A percentile compares a stretch with the other conserved stretches of the same genome.
Evolutionary conservation across 2,113 vertebrate species (phyloP).

Genomic region (Henicopernis longicauda): DNA sequence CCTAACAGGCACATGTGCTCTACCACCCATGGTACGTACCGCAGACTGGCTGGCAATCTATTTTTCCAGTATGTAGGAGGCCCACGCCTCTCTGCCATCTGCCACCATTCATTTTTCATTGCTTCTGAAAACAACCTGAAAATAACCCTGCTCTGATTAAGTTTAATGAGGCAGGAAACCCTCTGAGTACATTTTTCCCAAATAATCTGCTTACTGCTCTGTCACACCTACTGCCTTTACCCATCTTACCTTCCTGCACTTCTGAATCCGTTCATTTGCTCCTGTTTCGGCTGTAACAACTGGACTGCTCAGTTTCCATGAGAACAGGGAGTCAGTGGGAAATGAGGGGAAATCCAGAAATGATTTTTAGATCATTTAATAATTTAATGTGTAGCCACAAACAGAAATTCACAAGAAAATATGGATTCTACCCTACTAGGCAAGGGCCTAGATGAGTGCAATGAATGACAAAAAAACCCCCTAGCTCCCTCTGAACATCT

Average conservation of each 20-base stretch:
- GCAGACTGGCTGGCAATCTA: background rate
- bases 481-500: background rate
- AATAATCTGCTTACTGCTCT: background rate
- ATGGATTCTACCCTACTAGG: background rate
- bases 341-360: background rate
- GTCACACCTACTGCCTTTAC: background rate
- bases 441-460: background rate
- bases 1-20: background rate
- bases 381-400: background rate
- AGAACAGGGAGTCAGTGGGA: background rate
- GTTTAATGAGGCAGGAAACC: background rate
- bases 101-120: background rate
- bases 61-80: background rate
- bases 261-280: background rate
- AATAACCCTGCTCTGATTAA: background rate
- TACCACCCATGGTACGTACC: background rate
- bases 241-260: background rate
- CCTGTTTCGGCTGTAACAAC: background rate
- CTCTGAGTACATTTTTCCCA: background rate
- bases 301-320: background rate
- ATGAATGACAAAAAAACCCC: background rate
- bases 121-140: background rate
- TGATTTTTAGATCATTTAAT: background rate
- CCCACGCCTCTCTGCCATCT: constrained; percentile 6
- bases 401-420: background rate